Base-by-base conservation (phyloP, 2,797 vertebrate genomes). In the Numenius phaeopus region DNA sequence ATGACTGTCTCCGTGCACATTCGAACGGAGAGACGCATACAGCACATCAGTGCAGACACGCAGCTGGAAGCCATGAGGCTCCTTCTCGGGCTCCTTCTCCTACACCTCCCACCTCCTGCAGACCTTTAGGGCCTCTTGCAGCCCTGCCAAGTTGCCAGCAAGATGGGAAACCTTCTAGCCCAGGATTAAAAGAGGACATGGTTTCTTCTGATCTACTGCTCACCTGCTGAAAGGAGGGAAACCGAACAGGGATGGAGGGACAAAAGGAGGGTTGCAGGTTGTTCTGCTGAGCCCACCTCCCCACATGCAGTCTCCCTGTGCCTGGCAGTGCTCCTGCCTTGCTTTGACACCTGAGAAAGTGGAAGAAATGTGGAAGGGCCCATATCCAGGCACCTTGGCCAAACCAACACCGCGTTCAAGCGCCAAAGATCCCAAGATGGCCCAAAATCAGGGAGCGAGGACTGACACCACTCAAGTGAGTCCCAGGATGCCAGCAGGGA, bases 381-480 rank as follows among this genome's bases (percentile, higher is more conserved):
- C 7, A 15, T n/a, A 75, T 26, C 27, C 20, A 57, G 61, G 22
- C 5, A 55, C 0, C 0, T 2, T 11, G 12, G 46, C 34, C 61
- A 61, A 73, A 61, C 26, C 5, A 2, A 47, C 20, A 29, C 2
- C 2, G 23, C 0, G 0, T 54, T 85, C 47, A 40, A 73, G 30
- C 32, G 19, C 19, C 26, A 55, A 83, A 83, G 27, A 32, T 11
- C 40, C 4, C 30, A 15, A 29, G 32, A 47, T 49, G 15, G 52
- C 40, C 12, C 42, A 47, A 83, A 78, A 57, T 40, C 71, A 44
- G 20, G 14, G 47, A 42, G 20, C 14, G 5, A 69, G 24, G 10
- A 69, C 24, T 46, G 42, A 42, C 30, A n/a, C 27, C 34, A 49
- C 57, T 32, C 34, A 54, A 49, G 27, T 19, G 26, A 75, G 52